Percentiles rank a stretch among this genome's conserved stretches.
Conservation (phyloP, 2,113 vertebrate genomes). For the Pantherophis guttatus region DNA sequence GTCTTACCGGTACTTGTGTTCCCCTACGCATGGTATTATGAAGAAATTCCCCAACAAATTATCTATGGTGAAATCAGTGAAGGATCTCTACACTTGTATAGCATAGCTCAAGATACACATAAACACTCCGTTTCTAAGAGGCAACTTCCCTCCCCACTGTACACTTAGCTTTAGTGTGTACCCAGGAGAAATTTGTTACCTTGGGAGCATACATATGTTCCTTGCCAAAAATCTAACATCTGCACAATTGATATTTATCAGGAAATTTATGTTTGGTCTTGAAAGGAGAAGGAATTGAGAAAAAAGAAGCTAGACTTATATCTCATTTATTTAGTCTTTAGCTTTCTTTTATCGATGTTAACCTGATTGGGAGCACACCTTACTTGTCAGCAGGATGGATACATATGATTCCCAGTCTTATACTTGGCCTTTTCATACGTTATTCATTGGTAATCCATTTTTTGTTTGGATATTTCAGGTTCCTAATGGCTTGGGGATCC, state of each 20-base stretch:
- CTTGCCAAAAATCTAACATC: constrained; percentile 49
- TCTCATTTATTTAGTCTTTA: background rate
- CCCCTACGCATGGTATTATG: background rate
- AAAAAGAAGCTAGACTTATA: background rate
- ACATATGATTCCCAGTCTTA: too few relatives aligned
- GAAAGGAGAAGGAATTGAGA: background rate
- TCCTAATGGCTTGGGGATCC: background rate
- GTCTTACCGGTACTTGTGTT: background rate
- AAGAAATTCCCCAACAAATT: background rate
- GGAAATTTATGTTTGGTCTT: constrained; percentile 19
- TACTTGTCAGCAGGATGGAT: background rate
- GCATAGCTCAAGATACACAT: background rate
- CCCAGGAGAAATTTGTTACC: constrained; percentile 8
- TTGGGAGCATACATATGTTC: accelerated
- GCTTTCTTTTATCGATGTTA: background rate
- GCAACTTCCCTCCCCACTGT: background rate
- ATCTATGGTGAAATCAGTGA: background rate
- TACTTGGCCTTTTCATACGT: background rate
- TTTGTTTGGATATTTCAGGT: background rate
- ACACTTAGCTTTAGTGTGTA: background rate
- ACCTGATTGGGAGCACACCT: background rate
- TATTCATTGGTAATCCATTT: background rate
- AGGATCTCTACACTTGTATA: background rate
- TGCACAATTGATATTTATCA: constrained; percentile 43
- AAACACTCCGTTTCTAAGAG: background rate